Percentiles rank a stretch among this genome's conserved stretches.
These are phyloP conservation scores for Cryptophagus acutangulus DNA, from an alignment of 2,888 invertebrate genomes.

Conservation along the genomic window DNA sequence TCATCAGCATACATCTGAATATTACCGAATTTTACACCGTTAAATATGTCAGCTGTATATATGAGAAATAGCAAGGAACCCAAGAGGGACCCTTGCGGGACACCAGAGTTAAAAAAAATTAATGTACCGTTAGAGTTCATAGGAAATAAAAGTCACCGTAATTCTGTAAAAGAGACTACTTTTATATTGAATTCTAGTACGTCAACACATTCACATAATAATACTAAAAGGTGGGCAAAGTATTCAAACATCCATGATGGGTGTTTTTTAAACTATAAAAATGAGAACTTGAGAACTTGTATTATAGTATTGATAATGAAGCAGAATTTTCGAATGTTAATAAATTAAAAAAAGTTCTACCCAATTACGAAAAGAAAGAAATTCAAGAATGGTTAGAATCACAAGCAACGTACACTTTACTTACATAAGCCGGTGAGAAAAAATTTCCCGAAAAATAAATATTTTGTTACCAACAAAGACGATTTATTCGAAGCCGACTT, in stretches of 20 bases:
- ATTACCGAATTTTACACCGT: too few species aligned
- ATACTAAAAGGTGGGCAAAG: neutral
- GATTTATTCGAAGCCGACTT: constrained; percentile 1
- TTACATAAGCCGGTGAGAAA: constrained; percentile 1
- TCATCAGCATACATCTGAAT: too few species aligned
- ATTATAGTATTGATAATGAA: neutral
- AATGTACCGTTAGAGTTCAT: constrained; percentile 1
- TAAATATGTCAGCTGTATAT: too few species aligned
- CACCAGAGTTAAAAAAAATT: neutral
- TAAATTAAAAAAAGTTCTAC: neutral
- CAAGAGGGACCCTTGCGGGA: too few species aligned
- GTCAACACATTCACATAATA: neutral
- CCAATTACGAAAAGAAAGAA: neutral
- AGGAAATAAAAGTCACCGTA: neutral
- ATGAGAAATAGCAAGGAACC: too few species aligned
- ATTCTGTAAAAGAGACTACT: neutral
- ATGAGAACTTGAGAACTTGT: neutral
- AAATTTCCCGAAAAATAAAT: constrained; percentile 1
- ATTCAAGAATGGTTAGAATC: constrained; percentile 1
- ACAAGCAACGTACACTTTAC: neutral
- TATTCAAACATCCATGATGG: neutral
- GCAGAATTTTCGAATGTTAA: neutral
- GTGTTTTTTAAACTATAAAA: neutral
- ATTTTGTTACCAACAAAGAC: neutral
- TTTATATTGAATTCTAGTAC: neutral